phyloP scores from a whole-genome alignment of 2,888 invertebrate genomes.

The Hypolimnas misippus region DNA sequence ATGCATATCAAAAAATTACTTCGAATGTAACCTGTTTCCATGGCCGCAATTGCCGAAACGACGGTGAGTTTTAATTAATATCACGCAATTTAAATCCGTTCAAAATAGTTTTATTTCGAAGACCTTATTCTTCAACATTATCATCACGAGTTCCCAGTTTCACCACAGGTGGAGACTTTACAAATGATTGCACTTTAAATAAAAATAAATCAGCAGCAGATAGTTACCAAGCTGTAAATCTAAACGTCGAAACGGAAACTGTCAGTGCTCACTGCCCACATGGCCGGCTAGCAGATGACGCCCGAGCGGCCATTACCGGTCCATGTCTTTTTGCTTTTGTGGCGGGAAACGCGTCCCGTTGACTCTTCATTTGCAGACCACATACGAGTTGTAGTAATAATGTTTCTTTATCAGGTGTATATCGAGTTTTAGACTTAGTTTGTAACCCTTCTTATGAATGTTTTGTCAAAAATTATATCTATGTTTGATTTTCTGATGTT shows the following conservation, averaged over 20 bases:
- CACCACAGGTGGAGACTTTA: slow-evolving; percentile 14
- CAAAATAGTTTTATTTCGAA: too few relatives aligned
- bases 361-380: slow-evolving; percentile 34
- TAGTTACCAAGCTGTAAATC: slow-evolving; percentile 49
- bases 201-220: slow-evolving; percentile 30
- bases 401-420: slow-evolving; percentile 25
- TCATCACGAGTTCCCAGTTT: slow-evolving; percentile 4
- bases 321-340: slow-evolving; percentile 60
- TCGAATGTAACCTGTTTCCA: too few relatives aligned
- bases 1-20: too few relatives aligned
- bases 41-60: too few relatives aligned
- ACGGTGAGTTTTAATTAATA: too few relatives aligned
- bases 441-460: too few relatives aligned
- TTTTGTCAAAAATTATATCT: too few relatives aligned
- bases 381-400: slow-evolving; percentile 28
- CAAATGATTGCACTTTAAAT: slow-evolving; percentile 23
- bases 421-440: neutral
- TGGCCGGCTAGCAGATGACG: slow-evolving; percentile 54
- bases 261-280: slow-evolving; percentile 45
- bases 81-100: too few relatives aligned
- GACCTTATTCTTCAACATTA: neutral
- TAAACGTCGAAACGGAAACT: slow-evolving; percentile 61
- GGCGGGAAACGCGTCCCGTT: slow-evolving; percentile 48
- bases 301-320: slow-evolving; percentile 56
- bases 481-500: too few relatives aligned